phyloP scores from a whole-genome alignment of 2,113 vertebrate species.

The Tichodroma muraria region DNA sequence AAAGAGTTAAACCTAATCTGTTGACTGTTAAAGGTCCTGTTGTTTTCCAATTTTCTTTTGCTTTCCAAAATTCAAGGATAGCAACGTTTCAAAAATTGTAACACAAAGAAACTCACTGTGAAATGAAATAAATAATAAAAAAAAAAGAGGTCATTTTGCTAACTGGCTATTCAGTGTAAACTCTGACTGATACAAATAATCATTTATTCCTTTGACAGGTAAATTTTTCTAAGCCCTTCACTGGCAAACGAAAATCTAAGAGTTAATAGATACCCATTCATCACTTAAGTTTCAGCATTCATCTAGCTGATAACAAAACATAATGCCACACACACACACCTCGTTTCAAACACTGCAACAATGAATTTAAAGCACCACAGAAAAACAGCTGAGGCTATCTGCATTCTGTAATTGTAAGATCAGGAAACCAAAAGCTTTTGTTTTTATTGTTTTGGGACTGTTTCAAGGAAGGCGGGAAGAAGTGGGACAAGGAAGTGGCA shows the following conservation, averaged over 20 bases:
- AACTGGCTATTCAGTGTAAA: background rate
- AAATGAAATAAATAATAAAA: background rate
- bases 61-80: background rate
- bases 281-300: background rate
- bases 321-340: background rate
- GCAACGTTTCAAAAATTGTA: background rate
- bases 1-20: background rate
- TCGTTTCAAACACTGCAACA: background rate
- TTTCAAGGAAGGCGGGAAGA: background rate
- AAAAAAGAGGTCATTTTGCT: background rate
- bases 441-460: background rate
- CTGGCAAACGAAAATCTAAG: background rate
- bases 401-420: background rate
- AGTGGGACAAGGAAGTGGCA: background rate
- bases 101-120: background rate
- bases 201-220: background rate
- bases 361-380: background rate
- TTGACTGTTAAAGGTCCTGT: background rate
- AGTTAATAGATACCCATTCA: background rate
- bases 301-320: background rate
- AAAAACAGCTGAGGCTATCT: background rate
- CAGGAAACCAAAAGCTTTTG: constrained; percentile 36
- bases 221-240: background rate
- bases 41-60: background rate
- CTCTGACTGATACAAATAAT: background rate